Conservation (phyloP, 2,113 vertebrate species). For the Erythrolamprus reginae region DNA sequence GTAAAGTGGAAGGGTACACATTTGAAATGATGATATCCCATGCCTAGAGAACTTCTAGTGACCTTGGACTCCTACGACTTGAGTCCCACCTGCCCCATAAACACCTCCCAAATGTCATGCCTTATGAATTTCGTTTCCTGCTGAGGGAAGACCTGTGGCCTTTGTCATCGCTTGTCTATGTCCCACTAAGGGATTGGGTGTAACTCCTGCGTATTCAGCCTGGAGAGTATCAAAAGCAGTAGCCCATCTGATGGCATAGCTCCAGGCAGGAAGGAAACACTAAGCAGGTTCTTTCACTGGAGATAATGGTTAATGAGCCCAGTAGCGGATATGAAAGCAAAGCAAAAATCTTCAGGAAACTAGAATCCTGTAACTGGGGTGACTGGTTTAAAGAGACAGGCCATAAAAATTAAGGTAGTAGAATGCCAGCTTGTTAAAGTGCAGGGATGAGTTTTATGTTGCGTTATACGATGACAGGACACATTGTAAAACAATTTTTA, state of each 20-base stretch:
- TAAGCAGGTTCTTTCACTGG: conserved; percentile 14
- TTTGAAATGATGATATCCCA: not conserved
- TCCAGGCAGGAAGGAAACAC: conserved; percentile 16
- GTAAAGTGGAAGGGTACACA: not conserved
- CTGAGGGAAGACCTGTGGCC: conserved; percentile 23
- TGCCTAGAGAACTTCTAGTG: not conserved
- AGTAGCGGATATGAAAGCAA: conserved; percentile 5
- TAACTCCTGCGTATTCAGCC: not conserved
- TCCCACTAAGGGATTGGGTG: not conserved
- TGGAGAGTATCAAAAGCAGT: not conserved
- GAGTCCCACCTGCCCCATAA: conserved; percentile 14
- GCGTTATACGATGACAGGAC: not conserved
- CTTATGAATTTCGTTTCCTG: conserved; percentile 7
- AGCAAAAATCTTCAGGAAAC: conserved; percentile 9
- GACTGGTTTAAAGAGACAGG: not conserved
- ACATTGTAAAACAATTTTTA: not conserved
- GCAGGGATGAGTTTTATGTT: not conserved
- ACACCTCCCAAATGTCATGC: conserved; percentile 8
- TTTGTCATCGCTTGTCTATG: conserved; percentile 26
- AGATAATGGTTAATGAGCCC: conserved; percentile 38
- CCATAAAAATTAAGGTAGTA: not conserved
- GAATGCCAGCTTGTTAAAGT: not conserved
- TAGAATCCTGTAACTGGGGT: not conserved
- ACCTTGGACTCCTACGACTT: not conserved
- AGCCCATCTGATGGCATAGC: not conserved